Base-by-base conservation (phyloP, 2,113 vertebrate species). In the Sus scrofa region DNA sequence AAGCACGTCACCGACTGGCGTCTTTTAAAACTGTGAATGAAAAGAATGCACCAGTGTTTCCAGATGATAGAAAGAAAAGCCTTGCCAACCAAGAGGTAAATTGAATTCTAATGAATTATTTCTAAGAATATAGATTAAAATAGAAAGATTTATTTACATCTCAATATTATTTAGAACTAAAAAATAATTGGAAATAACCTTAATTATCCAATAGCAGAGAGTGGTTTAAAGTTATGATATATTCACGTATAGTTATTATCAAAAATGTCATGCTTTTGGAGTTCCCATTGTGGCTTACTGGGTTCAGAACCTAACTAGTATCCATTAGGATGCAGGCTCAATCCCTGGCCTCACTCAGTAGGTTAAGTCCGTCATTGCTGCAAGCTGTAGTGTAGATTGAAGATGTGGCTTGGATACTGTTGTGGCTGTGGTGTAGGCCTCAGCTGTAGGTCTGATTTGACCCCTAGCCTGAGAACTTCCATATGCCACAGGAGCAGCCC, bases 1-100 rank as follows among this genome's bases (percentile, higher is more conserved):
- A 99, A 92, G 99, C 99, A 24, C 98, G 99, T 97, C 97, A 81
- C 91, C 98, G 97, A 96, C 98, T 99, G 98, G 99, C 99, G 0
- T 98, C 99, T 32, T 97, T 98, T 98, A 99, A 97, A 97, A 98
- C 98, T 11, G 70, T 85, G n/a, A 97, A 86, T 7, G 94, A 94
- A 74, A 96, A 98, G 5, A 95, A 92, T 20, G 9, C 77, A 4
- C 96, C 98, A 7, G 95, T 97, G 6, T 98, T 99, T 94, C 98
- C 98, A 0, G 92, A 97, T 0, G 98, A 96, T 2, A 0, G 60
- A 91, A 98, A 97, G 98, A 96, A 96, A 87, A 96, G 77, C 30
- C 97, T 91, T 75, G 74, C 97, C 6, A 97, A 30, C 32, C 97
- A 75, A 98, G 98, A 99, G 97, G 99, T 99, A 98, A 99, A 98